A percentile compares a stretch with the other conserved stretches of the same genome.
These are phyloP conservation scores for Thysanoteuthis rhombus DNA, from an alignment of 2,888 invertebrate genomes.

Conservation along the genomic window DNA sequence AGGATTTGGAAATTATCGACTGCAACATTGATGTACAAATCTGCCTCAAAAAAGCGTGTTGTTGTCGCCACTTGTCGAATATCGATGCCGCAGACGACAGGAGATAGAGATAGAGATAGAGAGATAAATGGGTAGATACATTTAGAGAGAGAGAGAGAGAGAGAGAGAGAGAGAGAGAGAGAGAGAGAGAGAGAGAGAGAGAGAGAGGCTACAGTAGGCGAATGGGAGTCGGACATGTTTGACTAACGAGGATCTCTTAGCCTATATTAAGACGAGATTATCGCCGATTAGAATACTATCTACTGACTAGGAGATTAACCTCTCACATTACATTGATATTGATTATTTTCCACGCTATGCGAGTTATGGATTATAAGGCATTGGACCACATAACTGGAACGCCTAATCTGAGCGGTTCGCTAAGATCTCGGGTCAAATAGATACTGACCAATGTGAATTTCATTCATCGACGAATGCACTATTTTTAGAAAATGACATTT, in stretches of 20 bases:
- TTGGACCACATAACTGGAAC: neutral
- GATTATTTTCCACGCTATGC: neutral
- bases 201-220: neutral
- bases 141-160: neutral
- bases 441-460: no score
- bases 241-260: neutral
- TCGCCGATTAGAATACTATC: neutral
- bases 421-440: neutral
- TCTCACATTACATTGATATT: neutral
- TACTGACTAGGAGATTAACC: neutral
- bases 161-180: neutral
- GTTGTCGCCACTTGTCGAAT: neutral
- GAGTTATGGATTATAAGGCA: neutral
- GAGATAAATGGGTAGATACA: neutral
- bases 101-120: neutral
- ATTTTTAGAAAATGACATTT: neutral
- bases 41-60: neutral
- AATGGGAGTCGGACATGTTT: neutral
- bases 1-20: neutral
- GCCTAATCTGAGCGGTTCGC: neutral
- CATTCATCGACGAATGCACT: neutral
- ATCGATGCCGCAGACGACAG: neutral
- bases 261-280: neutral
- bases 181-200: neutral
- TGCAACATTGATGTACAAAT: neutral